Base-by-base conservation (phyloP, 2,888 invertebrate genomes). In the Uloborus plumipes region DNA sequence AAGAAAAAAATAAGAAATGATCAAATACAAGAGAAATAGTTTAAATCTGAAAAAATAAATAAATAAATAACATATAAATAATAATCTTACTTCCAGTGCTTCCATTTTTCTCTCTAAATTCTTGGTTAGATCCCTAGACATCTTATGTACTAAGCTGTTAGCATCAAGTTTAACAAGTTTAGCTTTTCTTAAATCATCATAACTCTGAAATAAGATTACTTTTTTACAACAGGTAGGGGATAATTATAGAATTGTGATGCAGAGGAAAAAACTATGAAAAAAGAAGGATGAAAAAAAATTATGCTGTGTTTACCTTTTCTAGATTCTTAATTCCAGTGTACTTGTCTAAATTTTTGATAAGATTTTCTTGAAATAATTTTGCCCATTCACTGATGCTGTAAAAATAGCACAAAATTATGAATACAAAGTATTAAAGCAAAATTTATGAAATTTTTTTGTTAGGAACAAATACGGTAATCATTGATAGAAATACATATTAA, bases 1-100 rank as follows among this genome's bases (percentile, higher is more conserved):
- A 71, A 70, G 18, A 14, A 47, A 16, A 53, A 67, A 31, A 20
- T 50, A 47, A 47, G 14, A 49, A 49, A 55, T 2, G 26, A 26
- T 4, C 9, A 61, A 31, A 31, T 39, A 39, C 9, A 7, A 7
- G 39, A 39, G 39, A 39, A 39, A 7, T 39, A 0, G 13, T 55
- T 6, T 14, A 7, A 55, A 15, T 18, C 55, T 55, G 16, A 18
- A 20, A n/a, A 55, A 55, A n/a, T n/a, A n/a, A n/a, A n/a, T n/a
- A n/a, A n/a, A n/a, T n/a, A n/a, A n/a, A n/a, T n/a, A n/a, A n/a
- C n/a, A n/a, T n/a, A n/a, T n/a, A n/a, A 55, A 55, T 55, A 55
- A 11, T n/a, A 4, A 18, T 55, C 55, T 55, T 76, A 86, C 86
- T 69, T 85, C 79, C 16, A 86, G 67, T 9, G 86, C 86, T 58